phyloP scores from a whole-genome alignment of 2,888 invertebrate species.

The Philhelius pedissequus region DNA sequence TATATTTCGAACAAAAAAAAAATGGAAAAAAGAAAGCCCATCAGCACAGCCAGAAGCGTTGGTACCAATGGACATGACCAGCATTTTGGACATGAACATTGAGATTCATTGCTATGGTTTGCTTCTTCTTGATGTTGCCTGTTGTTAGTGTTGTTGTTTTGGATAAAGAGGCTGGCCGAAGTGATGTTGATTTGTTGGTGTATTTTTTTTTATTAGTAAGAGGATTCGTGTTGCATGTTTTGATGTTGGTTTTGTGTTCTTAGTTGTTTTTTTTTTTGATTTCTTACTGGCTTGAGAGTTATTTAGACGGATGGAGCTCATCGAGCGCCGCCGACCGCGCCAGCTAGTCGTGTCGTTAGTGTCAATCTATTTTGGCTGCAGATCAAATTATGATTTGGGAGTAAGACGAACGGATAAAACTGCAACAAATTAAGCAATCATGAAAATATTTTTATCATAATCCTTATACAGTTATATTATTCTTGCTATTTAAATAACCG shows the following conservation, averaged over 20 bases:
- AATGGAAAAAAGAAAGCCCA: constrained; percentile 29
- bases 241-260: constrained; percentile 25
- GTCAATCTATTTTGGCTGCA: constrained; percentile 10
- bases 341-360: constrained; percentile 16
- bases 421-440: too few relatives aligned
- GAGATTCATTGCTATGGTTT: constrained; percentile 56
- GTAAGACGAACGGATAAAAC: not conserved
- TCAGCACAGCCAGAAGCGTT: constrained; percentile 66
- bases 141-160: not conserved
- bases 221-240: constrained; percentile 53
- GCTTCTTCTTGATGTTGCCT: constrained; percentile 12
- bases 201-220: not conserved
- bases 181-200: constrained; percentile 30
- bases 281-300: not conserved
- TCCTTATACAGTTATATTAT: too few relatives aligned
- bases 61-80: constrained; percentile 65
- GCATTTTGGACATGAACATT: constrained; percentile 67
- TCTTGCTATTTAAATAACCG: too few relatives aligned
- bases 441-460: too few relatives aligned
- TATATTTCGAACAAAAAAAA: constrained; percentile 1
- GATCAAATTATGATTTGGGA: constrained; percentile 5
- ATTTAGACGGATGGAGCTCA: not conserved
- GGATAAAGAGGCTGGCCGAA: constrained; percentile 4
- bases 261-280: not conserved
- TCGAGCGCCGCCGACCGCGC: constrained; percentile 9